Evolutionary conservation across 2,888 invertebrate species (phyloP).

Genomic region (Lissonota sp.): DNA sequence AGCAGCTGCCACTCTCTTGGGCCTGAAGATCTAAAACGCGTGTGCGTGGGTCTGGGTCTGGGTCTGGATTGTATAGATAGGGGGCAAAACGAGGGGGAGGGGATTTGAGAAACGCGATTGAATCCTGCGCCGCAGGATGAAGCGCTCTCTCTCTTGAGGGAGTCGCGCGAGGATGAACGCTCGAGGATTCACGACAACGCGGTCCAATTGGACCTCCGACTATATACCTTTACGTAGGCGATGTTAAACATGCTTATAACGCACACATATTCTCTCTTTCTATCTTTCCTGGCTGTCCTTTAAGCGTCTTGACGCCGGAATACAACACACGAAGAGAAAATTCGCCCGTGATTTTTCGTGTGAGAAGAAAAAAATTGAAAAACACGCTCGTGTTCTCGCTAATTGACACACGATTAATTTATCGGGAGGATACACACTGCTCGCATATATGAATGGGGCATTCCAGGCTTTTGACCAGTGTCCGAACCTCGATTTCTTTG

Average conservation of each 20-base stretch:
- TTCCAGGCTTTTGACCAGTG: no score
- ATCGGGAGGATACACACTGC: not conserved
- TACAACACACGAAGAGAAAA: constrained; percentile 22
- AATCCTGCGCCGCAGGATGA: not conserved
- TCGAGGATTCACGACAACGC: not conserved
- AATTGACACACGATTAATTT: constrained; percentile 60
- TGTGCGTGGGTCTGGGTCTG: no score
- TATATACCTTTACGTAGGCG: constrained; percentile 54
- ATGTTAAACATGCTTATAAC: constrained; percentile 39
- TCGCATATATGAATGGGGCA: no score
- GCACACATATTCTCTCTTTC: not conserved
- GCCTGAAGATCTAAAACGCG: no score
- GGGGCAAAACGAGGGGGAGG: no score
- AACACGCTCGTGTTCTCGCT: constrained; percentile 43
- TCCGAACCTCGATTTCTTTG: no score
- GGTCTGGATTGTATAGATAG: no score
- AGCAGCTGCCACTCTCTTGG: constrained; percentile 39
- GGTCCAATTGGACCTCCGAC: constrained; percentile 23
- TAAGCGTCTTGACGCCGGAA: constrained; percentile 1
- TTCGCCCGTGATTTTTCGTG: constrained; percentile 27
- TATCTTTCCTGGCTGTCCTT: constrained; percentile 4
- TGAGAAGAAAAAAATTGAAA: constrained; percentile 24
- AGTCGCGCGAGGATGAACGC: constrained; percentile 1
- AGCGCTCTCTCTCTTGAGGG: no score
- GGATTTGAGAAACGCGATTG: not conserved